These are phyloP conservation scores for Brachypterus glaber DNA, from an alignment of 2,888 invertebrate species.

Conservation along the genomic window DNA sequence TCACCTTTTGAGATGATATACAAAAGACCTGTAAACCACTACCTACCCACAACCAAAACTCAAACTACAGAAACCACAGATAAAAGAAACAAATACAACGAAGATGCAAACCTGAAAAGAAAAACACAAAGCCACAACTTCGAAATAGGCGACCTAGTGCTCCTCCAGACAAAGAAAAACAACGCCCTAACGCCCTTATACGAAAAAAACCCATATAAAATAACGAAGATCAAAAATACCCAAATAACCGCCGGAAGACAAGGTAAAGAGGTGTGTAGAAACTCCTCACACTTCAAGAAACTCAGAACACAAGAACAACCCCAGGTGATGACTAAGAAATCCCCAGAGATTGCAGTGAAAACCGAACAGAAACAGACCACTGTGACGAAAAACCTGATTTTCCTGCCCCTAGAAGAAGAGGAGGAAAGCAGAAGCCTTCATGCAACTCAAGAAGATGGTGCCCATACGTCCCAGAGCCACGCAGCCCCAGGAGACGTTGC, in stretches of 20 bases:
- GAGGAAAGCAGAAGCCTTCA: no score
- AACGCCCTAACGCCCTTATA: slow-evolving; percentile 5
- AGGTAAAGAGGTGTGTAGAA: neutral
- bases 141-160: slow-evolving; percentile 10
- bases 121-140: slow-evolving; percentile 2
- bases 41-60: slow-evolving; percentile 3
- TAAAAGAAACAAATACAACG: neutral
- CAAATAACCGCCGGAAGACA: slow-evolving; percentile 6
- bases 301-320: no score
- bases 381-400: no score
- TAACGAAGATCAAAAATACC: slow-evolving; percentile 5
- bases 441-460: no score
- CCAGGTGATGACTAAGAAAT: no score
- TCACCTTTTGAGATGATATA: slow-evolving; percentile 9
- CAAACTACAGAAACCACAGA: neutral
- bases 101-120: slow-evolving; percentile 1
- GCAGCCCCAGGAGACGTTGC: no score
- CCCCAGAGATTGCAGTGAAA: no score
- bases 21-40: slow-evolving; percentile 11
- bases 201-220: slow-evolving; percentile 8
- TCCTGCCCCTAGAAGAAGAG: no score
- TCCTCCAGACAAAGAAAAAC: slow-evolving; percentile 7
- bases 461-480: no score
- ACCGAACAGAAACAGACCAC: no score
- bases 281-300: slow-evolving; percentile 8